A percentile compares a stretch with the other conserved stretches of the same genome.
Evolutionary conservation across 2,797 vertebrate species (phyloP).

Genomic region (Intellagama lesueurii): DNA sequence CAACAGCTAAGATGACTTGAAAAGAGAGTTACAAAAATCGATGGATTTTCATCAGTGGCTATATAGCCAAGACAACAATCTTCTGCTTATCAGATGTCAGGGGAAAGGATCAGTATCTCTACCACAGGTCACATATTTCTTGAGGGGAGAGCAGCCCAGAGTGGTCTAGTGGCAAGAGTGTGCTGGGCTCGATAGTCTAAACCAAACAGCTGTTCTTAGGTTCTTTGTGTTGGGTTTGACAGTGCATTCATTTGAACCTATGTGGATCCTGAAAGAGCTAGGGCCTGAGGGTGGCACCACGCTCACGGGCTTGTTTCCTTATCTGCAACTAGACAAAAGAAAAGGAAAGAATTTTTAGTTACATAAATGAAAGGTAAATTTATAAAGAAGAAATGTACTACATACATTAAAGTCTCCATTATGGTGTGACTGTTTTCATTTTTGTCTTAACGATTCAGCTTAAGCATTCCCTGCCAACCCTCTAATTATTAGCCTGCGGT

Average conservation of each 20-base stretch:
- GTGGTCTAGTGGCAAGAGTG: too few relatives aligned
- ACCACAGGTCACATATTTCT: neutral
- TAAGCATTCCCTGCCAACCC: too few relatives aligned
- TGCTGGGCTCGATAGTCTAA: neutral
- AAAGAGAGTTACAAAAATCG: neutral
- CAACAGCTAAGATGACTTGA: neutral
- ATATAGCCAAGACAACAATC: neutral
- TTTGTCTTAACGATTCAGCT: neutral
- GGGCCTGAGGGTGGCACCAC: conserved; percentile 42
- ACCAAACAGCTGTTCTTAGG: neutral
- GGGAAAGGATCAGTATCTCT: neutral
- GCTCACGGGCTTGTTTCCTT: conserved; percentile 73
- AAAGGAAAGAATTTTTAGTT: conserved; percentile 43
- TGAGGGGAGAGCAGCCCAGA: neutral
- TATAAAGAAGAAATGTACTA: neutral
- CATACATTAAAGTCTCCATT: neutral
- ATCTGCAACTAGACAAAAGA: conserved; percentile 75
- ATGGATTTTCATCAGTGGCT: neutral
- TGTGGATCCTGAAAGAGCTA: conserved; percentile 18
- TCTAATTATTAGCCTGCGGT: neutral
- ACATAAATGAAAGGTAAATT: neutral
- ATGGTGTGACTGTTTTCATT: neutral
- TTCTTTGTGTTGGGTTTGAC: neutral
- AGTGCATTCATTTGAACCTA: neutral
- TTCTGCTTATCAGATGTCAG: neutral